Conservation (phyloP, 2,113 vertebrate genomes). For the Bostrychus sinensis region DNA sequence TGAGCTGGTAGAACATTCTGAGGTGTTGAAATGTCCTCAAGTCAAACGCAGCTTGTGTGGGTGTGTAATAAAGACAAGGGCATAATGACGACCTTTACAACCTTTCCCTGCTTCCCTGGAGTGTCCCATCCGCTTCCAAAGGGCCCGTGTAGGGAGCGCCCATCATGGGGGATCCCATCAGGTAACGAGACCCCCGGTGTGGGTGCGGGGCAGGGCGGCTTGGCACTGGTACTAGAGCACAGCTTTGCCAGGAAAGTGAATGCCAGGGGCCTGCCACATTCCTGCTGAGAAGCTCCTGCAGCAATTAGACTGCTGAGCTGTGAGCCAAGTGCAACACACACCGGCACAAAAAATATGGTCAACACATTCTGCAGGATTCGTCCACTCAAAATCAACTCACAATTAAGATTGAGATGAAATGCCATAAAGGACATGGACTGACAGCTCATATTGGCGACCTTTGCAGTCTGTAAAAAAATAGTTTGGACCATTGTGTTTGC, state of each 20-base stretch:
- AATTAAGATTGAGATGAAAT: no score
- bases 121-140: constrained; percentile 69
- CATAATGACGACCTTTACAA: constrained; percentile 65
- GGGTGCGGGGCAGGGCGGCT: constrained; percentile 52
- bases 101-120: constrained; percentile 51
- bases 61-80: constrained; percentile 1
- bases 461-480: no score
- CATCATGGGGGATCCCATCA: constrained; percentile 58
- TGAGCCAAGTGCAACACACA: constrained; percentile 14
- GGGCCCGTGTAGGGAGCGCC: constrained; percentile 55
- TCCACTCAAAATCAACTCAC: no score
- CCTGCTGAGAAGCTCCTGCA: constrained; percentile 68
- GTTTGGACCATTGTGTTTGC: no score
- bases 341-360: no score
- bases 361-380: background rate
- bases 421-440: no score
- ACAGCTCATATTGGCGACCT: no score
- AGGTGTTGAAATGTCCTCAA: background rate
- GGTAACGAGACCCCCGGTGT: constrained; percentile 60
- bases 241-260: constrained; percentile 55
- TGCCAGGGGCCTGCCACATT: constrained; percentile 68
- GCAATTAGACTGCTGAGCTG: constrained; percentile 60
- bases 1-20: background rate
- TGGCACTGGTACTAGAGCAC: constrained; percentile 56
- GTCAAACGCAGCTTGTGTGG: background rate